Base-by-base conservation (phyloP, 2,113 vertebrate genomes). In the Australoheros scitulus region DNA sequence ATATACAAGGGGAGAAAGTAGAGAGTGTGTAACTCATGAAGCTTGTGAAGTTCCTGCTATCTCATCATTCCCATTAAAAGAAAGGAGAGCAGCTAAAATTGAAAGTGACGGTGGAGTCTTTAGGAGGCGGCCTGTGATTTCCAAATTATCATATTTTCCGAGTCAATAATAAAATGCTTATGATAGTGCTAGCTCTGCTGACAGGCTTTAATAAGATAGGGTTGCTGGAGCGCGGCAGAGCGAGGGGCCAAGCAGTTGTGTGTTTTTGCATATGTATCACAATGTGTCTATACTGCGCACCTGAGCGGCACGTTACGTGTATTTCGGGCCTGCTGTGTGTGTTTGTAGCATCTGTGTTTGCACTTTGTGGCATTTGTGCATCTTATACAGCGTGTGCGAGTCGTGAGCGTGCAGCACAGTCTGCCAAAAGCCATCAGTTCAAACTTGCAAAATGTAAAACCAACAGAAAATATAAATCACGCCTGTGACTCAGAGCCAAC, bases 121-220 rank as follows among this genome's bases (percentile, higher is more conserved):
- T 94, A 93, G 94, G 94, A 95, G 94, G 92, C 91, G 80, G 94
- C 90, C 90, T 95, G 91, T 95, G 95, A 95, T 96, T 96, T 95
- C 91, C 92, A 94, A 95, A 96, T 96, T 95, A 96, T 95, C 94
- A 96, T 96, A 96, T 96, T 96, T 95, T 95, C 94, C 78, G 85
- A 95, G 95, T 96, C 94, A 94, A 96, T 96, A 96, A 96, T 95
- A 95, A 95, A 96, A 95, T 92, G 94, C 94, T 94, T 94, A 96
- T 96, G 94, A 96, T 95, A 94, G 93, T 91, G 95, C 92, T 93
- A 93, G 94, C 94, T 93, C 91, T 91, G 92, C 95, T 93, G 93
- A 94, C 95, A 94, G 92, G 88, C 90, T 95, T 96, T 96, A 96
- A 96, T 96, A 96, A 95, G 94, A 95, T 93, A 91, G 92, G 93